Base-by-base conservation (phyloP, 2,797 vertebrate genomes). In the Dromococcyx pavoninus region DNA sequence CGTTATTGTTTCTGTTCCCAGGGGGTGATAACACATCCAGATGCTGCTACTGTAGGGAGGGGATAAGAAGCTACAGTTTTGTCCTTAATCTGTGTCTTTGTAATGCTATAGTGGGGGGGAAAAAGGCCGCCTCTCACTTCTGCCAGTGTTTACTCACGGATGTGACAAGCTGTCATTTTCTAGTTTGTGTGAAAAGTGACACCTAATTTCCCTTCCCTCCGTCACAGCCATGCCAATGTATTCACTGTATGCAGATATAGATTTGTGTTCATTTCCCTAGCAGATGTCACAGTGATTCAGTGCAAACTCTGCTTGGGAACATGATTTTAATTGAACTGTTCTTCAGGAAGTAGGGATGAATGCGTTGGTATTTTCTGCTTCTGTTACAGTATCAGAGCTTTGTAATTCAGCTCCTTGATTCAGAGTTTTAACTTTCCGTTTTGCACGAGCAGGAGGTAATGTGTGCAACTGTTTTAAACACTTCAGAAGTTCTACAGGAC, bases 201-300 rank as follows among this genome's bases (percentile, higher is more conserved):
- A 50, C 57, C 78, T 89, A 71, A 83, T 66, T 79, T 94, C 69
- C 85, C 76, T 85, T 56, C n/a, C 57, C 37, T 32, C 21, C 19
- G 13, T 21, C 88, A 37, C 78, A 93, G 15, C 58, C 30, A 64
- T 76, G 76, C 86, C 89, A 91, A 17, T 67, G 22, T 92, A 53
- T 83, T 79, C 85, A 75, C 93, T 87, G 69, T 62, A 19, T 74
- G 60, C 62, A 86, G 85, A 65, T 84, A 92, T 7, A 78, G 95
- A 79, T 94, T 92, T 79, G 56, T 86, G 82, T 78, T 96, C 27
- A 32, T 82, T 91, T 94, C 83, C 94, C 82, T 81, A 91, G 87
- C 90, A 94, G 91, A 92, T 92, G 89, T 84, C 93, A 85, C 53
- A 72, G 48, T 64, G 88, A 88, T 94, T 88, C 84, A 80, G 62